Evolutionary conservation across 37 sponge, comb jelly and placozoan genomes (phyloP).

Genomic region (Chondrosia reniformis): DNA sequence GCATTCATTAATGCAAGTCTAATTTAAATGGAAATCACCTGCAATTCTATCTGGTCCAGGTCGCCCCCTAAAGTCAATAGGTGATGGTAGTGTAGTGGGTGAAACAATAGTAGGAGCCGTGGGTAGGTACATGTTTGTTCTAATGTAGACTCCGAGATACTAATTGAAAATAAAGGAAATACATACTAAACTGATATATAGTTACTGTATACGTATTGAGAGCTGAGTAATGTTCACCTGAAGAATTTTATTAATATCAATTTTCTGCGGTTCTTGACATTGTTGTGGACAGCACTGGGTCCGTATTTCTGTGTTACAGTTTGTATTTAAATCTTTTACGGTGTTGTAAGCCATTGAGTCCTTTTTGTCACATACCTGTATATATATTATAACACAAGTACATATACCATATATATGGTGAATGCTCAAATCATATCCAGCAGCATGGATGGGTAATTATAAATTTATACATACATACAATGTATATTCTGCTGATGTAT

Average conservation of each 20-base stretch:
- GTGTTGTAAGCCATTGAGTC: neutral
- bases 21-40: too few relatives aligned
- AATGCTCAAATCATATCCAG: neutral
- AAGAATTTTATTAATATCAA: constrained; percentile 25
- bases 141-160: constrained; percentile 38
- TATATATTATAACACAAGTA: neutral
- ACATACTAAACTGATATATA: neutral
- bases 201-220: too few relatives aligned
- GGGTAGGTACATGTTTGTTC: constrained; percentile 48
- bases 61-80: neutral
- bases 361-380: neutral
- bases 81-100: neutral
- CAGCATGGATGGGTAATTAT: too few relatives aligned
- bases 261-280: constrained; percentile 33
- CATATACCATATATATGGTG: neutral
- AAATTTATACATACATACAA: neutral
- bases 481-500: neutral
- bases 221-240: constrained; percentile 19
- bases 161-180: neutral
- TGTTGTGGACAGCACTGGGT: constrained; percentile 27
- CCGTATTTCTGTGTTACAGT: neutral
- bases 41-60: too few relatives aligned
- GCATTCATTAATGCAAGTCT: too few relatives aligned
- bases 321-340: neutral
- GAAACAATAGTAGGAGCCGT: constrained; percentile 6